Evolutionary conservation across 2,797 vertebrate genomes (phyloP), one percentile per base, ranked within the genome.

Genomic region (Sebastolobus alascanus): DNA sequence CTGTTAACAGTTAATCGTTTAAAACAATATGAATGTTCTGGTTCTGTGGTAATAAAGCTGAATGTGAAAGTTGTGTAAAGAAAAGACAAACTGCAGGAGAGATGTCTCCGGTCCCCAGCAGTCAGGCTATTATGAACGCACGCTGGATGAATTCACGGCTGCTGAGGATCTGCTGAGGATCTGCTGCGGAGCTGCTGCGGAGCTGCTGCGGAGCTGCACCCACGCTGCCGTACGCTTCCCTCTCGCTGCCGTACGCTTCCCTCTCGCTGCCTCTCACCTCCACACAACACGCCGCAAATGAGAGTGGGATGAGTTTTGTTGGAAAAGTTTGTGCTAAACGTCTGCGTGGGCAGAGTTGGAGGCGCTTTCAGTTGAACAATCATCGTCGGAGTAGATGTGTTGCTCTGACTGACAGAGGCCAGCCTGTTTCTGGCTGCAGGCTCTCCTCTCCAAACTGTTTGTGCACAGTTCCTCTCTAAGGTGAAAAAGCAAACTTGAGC

Each of bases 321-420:
- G 76, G 79, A 46, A 77, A 88, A 87, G 69, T 87, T 90, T 85
- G 75, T 55, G 70, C 74, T 91, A 85, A 91, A 91, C 33, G 80
- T 64, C 60, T 85, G 86, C 43, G 82, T 89, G 80, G 87, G 84
- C 59, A 59, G 84, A 80, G 73, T 75, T 67, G 68, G 82, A 88
- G 75, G 78, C 22, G 16, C 74, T 78, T 70, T 63, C 58, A 75
- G 82, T 78, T 85, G 69, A 84, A 87, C 73, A 82, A 70, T 79
- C 80, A 50, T 77, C 27, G 33, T 73, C 1, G 0, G 73, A 80
- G 82, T 25, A 31, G 64, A 78, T 75, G 65, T 55, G 68, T 18
- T 73, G 68, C 65, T 67, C 68, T 73, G 65, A 76, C 56, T 80
- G 81, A 79, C 78, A 73, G 77, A 84, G 75, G 73, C 71, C 68